These are phyloP conservation scores for Chelonoidis abingdonii DNA, from an alignment of 2,113 vertebrate genomes.

Conservation along the genomic window DNA sequence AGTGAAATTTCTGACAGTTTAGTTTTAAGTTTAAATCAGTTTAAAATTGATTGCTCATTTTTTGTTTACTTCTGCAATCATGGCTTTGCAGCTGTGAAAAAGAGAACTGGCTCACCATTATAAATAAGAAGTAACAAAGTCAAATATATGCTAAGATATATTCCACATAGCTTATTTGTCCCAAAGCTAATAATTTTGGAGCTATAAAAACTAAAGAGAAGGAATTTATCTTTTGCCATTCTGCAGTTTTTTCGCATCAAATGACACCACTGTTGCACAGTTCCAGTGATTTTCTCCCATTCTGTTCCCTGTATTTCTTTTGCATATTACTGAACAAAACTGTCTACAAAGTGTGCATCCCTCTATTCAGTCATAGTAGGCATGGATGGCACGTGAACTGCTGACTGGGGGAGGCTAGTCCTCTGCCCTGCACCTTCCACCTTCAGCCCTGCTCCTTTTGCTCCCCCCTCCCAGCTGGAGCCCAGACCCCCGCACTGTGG, in stretches of 20 bases:
- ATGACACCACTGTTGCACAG: background rate
- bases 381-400: no score
- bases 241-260: conserved; percentile 1
- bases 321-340: conserved; percentile 1
- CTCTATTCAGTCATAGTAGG: background rate
- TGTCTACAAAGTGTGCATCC: background rate
- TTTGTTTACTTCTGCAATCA: conserved; percentile 47
- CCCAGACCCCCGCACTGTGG: no score
- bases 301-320: background rate
- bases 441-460: no score
- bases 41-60: conserved; percentile 58
- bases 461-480: no score
- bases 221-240: background rate
- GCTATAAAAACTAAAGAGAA: background rate
- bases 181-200: background rate
- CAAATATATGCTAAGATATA: background rate
- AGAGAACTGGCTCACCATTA: background rate
- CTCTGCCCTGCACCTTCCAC: no score
- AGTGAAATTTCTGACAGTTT: conserved; percentile 7
- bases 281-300: background rate
- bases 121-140: background rate
- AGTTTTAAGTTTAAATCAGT: conserved; percentile 4
- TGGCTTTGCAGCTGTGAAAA: background rate
- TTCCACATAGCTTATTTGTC: background rate
- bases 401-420: no score